Evolutionary conservation across 1,140 invertebrate species (phyloP), one percentile per base, ranked within the genome.

Genomic region (Araneus ventricosus): DNA sequence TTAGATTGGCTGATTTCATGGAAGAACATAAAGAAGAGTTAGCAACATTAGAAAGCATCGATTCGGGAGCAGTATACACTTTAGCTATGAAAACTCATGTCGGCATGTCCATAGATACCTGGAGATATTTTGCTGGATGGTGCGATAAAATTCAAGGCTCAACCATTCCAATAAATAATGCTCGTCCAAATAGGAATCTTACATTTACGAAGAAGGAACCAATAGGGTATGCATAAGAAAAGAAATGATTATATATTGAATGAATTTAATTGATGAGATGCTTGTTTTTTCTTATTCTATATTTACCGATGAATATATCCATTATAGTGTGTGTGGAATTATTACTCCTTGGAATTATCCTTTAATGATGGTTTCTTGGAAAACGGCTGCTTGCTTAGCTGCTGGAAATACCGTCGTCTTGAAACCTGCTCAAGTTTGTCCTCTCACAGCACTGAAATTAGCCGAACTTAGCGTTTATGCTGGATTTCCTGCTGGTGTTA

Each of bases 41-140:
- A 94, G 98, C 98, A 0, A 99, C 98, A 1, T 97, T 99, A 10
- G 98, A 99, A 95, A 97, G 97, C 0, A 96, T 99, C 8, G 99
- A 99, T 95, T 98, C 98, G 0, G 99, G 99, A 7, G 99, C 98
- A 0, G 98, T 99, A 0, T 99, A 99, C 95, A 99, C 99, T 0
- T 95, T 99, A 39, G 98, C 99, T 0, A 95, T 99, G 10, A 99
- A 99, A 95, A 99, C 99, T 0, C 99, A 99, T 95, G 95, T 99
- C 10, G 98, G 98, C 37, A 99, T 99, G 98, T 98, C 98, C 2
- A 98, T 99, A 70, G 98, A 99, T 94, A 98, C 98, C 0, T 99
- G 98, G 98, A 96, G 97, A 20, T 99, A 99, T 94, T 99, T 98
- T 95, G 98, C 96, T 52, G 96, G 96, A 7, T 96, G 96, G 96